Evolutionary conservation across 2,113 vertebrate genomes (phyloP).

Genomic region (Actinemys pallida): DNA sequence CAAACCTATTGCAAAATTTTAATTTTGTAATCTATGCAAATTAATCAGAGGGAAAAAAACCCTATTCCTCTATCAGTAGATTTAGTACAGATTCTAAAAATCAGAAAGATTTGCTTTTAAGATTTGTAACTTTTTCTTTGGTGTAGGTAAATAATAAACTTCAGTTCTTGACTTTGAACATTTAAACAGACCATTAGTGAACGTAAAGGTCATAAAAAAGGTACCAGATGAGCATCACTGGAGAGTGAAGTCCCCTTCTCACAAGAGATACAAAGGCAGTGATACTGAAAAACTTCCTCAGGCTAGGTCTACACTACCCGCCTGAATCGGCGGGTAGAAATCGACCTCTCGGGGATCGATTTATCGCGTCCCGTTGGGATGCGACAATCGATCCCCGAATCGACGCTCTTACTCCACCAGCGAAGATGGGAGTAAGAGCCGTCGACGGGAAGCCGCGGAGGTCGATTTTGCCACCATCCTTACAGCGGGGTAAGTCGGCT

Average conservation of each 20-base stretch:
- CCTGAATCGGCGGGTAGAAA: too few relatives aligned
- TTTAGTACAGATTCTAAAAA: neutral
- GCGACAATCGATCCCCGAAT: too few relatives aligned
- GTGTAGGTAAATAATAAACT: neutral
- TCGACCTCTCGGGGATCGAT: too few relatives aligned
- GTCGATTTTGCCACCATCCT: too few relatives aligned
- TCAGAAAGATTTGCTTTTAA: neutral
- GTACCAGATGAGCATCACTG: neutral
- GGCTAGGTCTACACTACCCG: too few relatives aligned
- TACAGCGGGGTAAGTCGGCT: too few relatives aligned
- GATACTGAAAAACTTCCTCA: neutral
- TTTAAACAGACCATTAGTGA: neutral
- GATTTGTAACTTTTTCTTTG: neutral
- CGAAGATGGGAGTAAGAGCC: too few relatives aligned
- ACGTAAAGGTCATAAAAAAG: neutral
- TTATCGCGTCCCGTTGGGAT: too few relatives aligned
- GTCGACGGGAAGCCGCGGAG: too few relatives aligned
- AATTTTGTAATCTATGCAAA: neutral
- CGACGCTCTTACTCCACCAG: too few relatives aligned
- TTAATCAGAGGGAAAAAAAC: neutral
- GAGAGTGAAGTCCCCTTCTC: neutral
- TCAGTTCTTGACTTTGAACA: neutral
- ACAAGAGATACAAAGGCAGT: neutral
- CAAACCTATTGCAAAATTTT: neutral
- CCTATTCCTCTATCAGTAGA: neutral